phyloP scores from a whole-genome alignment of 2,888 invertebrate species.

The Philereme transversata region DNA sequence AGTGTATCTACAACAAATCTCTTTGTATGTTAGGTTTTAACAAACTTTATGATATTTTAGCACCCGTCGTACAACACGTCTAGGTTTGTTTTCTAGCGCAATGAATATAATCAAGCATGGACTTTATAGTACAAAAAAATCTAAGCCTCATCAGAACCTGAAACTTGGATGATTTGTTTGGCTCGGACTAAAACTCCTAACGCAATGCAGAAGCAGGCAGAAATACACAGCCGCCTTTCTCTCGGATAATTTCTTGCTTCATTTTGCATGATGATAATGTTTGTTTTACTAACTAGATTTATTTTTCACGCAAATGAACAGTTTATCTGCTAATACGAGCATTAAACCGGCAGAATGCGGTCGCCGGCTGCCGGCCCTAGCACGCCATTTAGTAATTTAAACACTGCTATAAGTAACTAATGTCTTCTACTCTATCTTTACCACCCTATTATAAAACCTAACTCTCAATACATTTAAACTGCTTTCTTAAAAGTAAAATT shows the following conservation, averaged over 20 bases:
- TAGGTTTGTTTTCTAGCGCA: too few species aligned
- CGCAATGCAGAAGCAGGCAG: slow-evolving; percentile 18
- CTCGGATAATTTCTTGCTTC: slow-evolving; percentile 49
- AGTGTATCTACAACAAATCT: background rate
- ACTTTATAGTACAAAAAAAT: too few species aligned
- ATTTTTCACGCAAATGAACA: slow-evolving; percentile 68
- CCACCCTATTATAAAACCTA: slow-evolving; percentile 25
- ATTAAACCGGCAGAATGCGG: slow-evolving; percentile 61
- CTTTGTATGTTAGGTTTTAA: slow-evolving; percentile 2
- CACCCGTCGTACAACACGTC: too few species aligned
- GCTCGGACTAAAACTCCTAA: background rate
- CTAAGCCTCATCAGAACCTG: too few species aligned
- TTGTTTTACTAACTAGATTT: slow-evolving; percentile 63
- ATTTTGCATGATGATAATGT: slow-evolving; percentile 56
- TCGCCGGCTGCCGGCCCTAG: slow-evolving; percentile 48
- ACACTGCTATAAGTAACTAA: slow-evolving; percentile 54
- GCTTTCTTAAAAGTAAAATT: slow-evolving; percentile 17
- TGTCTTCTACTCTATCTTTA: slow-evolving; percentile 48
- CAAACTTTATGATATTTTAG: too few species aligned
- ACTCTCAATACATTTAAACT: slow-evolving; percentile 20
- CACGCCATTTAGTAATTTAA: slow-evolving; percentile 72
- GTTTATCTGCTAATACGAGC: slow-evolving; percentile 63
- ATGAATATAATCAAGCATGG: too few species aligned
- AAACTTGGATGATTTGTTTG: too few species aligned
- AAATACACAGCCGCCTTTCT: slow-evolving; percentile 37